Percentiles rank a stretch among this genome's conserved stretches.
Evolutionary conservation across 92 coral and sea anemone genomes (phyloP).

Genomic region (Ricordea florida): DNA sequence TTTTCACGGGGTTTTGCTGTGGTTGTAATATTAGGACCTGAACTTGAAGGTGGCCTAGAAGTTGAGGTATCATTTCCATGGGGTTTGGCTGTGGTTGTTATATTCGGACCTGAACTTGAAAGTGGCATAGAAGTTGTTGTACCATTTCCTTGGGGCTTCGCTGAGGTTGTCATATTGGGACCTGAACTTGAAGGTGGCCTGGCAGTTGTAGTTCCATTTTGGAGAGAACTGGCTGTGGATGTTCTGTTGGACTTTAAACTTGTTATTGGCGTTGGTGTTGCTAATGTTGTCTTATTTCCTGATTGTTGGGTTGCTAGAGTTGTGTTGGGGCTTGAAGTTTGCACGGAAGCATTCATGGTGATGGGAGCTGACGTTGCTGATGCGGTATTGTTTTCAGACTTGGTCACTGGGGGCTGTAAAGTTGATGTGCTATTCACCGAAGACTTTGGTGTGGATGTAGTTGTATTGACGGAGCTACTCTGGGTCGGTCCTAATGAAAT

Average conservation of each 20-base stretch:
- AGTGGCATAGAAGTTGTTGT: background rate
- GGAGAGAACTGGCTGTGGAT: background rate
- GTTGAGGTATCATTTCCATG: background rate
- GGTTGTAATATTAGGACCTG: background rate
- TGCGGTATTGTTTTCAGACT: background rate
- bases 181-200: background rate
- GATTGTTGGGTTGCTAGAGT: too few species aligned
- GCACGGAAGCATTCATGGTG: background rate
- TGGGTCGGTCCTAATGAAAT: background rate
- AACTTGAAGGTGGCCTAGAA: background rate
- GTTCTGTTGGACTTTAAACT: too few species aligned
- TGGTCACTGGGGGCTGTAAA: too few species aligned
- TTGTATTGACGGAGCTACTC: background rate
- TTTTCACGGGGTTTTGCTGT: background rate
- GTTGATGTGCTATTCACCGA: too few species aligned
- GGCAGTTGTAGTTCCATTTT: background rate
- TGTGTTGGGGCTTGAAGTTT: background rate
- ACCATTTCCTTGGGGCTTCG: background rate
- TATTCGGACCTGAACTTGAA: background rate
- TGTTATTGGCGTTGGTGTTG: background rate
- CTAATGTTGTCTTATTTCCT: too few species aligned
- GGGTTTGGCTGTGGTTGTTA: background rate
- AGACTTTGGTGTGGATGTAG: background rate
- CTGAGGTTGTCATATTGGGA: background rate
- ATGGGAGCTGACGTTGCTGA: background rate